Conservation (phyloP, 2,888 invertebrate species). For the Brassicogethes aeneus region DNA sequence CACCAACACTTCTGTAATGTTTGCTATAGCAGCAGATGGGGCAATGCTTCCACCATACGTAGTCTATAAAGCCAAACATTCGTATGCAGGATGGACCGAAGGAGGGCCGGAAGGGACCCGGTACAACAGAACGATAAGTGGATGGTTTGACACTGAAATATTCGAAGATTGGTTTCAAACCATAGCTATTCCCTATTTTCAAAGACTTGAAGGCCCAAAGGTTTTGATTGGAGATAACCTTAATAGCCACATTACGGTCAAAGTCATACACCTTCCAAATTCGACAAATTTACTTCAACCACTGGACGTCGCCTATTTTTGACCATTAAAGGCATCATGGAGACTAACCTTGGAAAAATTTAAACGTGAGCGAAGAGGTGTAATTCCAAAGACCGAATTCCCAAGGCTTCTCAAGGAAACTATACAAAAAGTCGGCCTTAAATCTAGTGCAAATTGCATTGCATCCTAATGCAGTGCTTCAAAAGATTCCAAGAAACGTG, state of each 20-base stretch:
- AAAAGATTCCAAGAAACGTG: too few relatives aligned
- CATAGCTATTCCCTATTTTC: constrained; percentile 9
- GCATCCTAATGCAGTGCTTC: too few relatives aligned
- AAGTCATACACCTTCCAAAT: too few relatives aligned
- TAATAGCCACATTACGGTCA: constrained; percentile 20
- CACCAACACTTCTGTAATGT: too few relatives aligned
- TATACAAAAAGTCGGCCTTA: too few relatives aligned
- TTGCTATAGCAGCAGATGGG: constrained; percentile 8
- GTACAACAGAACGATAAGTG: constrained; percentile 9
- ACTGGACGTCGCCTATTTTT: constrained; percentile 20
- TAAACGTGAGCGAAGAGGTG: constrained; percentile 8
- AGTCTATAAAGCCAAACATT: constrained; percentile 11
- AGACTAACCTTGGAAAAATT: too few relatives aligned
- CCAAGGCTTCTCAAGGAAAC: too few relatives aligned
- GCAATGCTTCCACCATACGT: constrained; percentile 10
- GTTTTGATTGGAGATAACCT: constrained; percentile 29
- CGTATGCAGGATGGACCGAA: constrained; percentile 9
- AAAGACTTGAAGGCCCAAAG: constrained; percentile 16
- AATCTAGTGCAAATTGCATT: too few relatives aligned
- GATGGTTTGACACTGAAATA: constrained; percentile 11
- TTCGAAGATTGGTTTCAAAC: constrained; percentile 13
- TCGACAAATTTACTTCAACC: constrained; percentile 21
- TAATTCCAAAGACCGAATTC: constrained; percentile 11
- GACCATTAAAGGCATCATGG: constrained; percentile 14
- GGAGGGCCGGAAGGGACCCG: constrained; percentile 5